phyloP scores from a whole-genome alignment of 1,140 invertebrate genomes.

The Drosophila subobscura region DNA sequence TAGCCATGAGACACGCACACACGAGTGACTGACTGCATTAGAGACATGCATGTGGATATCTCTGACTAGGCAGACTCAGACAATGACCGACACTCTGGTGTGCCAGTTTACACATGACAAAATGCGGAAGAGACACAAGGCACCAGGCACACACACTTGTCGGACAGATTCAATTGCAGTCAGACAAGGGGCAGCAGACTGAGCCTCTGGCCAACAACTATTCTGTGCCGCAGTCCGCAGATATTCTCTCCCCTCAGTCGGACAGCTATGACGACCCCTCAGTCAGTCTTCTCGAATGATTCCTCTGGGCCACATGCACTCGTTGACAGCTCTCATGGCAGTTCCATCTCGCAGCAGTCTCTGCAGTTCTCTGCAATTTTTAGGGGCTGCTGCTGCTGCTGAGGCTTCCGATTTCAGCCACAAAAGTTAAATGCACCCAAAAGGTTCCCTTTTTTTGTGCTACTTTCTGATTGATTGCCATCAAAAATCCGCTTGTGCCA shows the following conservation, averaged over 20 bases:
- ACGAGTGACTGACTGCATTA: constrained; percentile 25
- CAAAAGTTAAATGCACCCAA: too few relatives aligned
- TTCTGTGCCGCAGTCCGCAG: too few relatives aligned
- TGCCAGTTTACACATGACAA: constrained; percentile 15
- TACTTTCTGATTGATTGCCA: constrained; percentile 73
- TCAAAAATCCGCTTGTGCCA: constrained; percentile 78
- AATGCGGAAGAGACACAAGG: constrained; percentile 25
- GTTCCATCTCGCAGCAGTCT: not conserved
- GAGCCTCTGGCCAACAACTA: too few relatives aligned
- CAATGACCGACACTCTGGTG: constrained; percentile 1
- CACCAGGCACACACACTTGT: constrained; percentile 51
- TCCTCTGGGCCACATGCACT: not conserved
- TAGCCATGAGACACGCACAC: too few relatives aligned
- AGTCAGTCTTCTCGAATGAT: not conserved
- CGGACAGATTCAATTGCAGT: constrained; percentile 67
- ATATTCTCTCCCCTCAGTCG: not conserved
- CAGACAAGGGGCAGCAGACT: not conserved
- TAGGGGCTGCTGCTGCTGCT: constrained; percentile 42
- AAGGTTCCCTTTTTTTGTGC: constrained; percentile 28
- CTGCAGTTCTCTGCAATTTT: not conserved
- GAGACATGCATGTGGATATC: not conserved
- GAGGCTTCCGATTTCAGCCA: constrained; percentile 13
- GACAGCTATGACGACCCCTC: not conserved
- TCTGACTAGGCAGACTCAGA: not conserved
- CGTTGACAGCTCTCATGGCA: constrained; percentile 35